phyloP scores from a whole-genome alignment of 2,113 vertebrate genomes.

The Syrrhaptes paradoxus region DNA sequence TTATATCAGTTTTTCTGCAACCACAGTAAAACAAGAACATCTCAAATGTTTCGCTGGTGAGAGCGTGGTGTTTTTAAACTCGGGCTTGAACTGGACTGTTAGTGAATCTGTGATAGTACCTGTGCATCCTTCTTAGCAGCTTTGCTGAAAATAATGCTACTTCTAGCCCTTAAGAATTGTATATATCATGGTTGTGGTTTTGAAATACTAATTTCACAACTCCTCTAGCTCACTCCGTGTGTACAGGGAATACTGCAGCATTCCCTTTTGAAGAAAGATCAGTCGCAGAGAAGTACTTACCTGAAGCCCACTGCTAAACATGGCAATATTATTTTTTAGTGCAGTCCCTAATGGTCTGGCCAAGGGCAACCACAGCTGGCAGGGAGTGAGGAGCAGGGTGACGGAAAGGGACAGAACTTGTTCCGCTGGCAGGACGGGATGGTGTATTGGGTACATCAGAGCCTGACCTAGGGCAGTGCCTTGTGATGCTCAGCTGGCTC shows the following conservation, averaged over 20 bases:
- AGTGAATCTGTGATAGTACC: background rate
- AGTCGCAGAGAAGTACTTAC: background rate
- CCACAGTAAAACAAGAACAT: background rate
- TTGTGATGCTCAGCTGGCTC: no score
- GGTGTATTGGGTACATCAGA: no score
- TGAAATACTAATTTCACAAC: background rate
- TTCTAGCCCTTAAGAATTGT: background rate
- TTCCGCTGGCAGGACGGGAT: background rate
- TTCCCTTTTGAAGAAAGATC: background rate
- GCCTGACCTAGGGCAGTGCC: background rate
- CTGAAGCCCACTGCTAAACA: background rate
- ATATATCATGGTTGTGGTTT: background rate
- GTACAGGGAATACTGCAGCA: no score
- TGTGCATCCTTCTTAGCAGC: background rate
- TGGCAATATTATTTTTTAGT: fast-evolving
- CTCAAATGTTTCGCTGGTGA: background rate
- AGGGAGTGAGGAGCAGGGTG: no score
- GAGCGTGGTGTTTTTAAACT: background rate
- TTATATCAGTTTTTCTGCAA: background rate
- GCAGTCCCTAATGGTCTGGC: background rate
- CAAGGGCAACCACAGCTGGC: background rate
- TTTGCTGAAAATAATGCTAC: background rate
- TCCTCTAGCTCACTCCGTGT: fast-evolving
- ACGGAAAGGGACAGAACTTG: background rate
- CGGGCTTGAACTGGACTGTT: background rate